Percentiles rank a stretch among this genome's conserved stretches.
These are phyloP conservation scores for Bungarus multicinctus DNA, from an alignment of 2,113 vertebrate species.

Conservation along the genomic window DNA sequence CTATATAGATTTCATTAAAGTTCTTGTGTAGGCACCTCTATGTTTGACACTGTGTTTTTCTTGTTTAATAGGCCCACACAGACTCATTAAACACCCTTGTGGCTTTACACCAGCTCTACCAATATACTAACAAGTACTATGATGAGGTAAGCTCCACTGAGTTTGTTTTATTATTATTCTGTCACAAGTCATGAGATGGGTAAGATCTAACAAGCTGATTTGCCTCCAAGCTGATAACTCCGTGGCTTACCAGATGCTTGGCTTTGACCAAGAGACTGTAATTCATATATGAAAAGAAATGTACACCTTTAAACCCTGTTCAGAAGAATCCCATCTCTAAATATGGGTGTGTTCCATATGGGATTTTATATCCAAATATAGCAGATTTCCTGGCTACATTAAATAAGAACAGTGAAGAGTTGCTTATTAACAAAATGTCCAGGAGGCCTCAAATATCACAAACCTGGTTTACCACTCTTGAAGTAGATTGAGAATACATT, in stretches of 20 bases:
- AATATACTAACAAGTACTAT: conserved; percentile 98
- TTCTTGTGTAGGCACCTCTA: conserved; percentile 6
- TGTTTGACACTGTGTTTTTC: conserved; percentile 37
- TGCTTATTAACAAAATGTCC: not conserved
- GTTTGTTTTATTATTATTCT: conserved; percentile 13
- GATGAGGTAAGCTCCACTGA: conserved; percentile 83
- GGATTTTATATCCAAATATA: not conserved
- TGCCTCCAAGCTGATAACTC: not conserved
- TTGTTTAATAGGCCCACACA: conserved; percentile 83
- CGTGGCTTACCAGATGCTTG: not conserved
- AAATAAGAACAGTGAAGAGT: not conserved
- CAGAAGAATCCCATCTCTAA: not conserved
- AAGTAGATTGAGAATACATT: not conserved
- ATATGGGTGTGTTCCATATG: not conserved
- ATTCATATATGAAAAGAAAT: not conserved
- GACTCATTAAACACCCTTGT: conserved; percentile 94
- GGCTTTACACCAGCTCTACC: conserved; percentile 96
- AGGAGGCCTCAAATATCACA: not conserved
- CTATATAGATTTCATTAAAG: not conserved
- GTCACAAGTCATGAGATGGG: not conserved
- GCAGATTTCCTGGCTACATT: not conserved
- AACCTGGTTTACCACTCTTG: not conserved
- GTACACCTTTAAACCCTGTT: not conserved
- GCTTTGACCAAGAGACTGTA: not conserved
- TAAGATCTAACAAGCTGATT: not conserved